Evolutionary conservation across 2,888 invertebrate species (phyloP).

Genomic region (Ormyrus rosae): DNA sequence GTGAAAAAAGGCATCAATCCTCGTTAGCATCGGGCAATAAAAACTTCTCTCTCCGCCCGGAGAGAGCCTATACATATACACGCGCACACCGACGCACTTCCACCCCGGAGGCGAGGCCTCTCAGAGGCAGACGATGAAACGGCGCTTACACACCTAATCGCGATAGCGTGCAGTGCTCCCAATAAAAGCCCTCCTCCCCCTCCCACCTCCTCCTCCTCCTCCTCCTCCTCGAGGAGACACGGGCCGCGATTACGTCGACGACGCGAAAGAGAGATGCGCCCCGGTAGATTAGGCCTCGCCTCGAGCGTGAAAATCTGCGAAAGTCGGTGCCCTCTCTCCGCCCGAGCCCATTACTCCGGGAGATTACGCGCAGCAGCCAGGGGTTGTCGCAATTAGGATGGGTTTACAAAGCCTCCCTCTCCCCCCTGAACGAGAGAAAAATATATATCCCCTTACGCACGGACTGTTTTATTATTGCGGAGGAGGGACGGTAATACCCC

Average conservation of each 20-base stretch:
- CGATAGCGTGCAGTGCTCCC: conserved; percentile 55
- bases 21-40: neutral
- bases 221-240: no score
- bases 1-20: conserved; percentile 10
- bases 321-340: conserved; percentile 45
- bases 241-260: neutral
- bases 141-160: conserved; percentile 56
- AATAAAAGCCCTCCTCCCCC: conserved; percentile 2
- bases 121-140: conserved; percentile 32
- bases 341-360: conserved; percentile 55
- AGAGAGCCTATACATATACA: no score
- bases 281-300: conserved; percentile 55
- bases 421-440: conserved; percentile 34
- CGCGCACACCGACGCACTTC: neutral
- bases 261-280: conserved; percentile 62
- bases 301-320: conserved; percentile 59
- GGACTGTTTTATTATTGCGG: conserved; percentile 46
- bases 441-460: conserved; percentile 9
- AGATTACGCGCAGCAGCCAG: conserved; percentile 55
- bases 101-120: no score
- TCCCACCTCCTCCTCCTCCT: no score
- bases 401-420: conserved; percentile 38
- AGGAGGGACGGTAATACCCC: conserved; percentile 15
- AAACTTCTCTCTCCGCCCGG: no score
- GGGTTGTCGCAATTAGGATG: conserved; percentile 58